These are phyloP conservation scores for Cyphomyrus discorhynchus DNA, from an alignment of 2,113 vertebrate species.

Conservation along the genomic window DNA sequence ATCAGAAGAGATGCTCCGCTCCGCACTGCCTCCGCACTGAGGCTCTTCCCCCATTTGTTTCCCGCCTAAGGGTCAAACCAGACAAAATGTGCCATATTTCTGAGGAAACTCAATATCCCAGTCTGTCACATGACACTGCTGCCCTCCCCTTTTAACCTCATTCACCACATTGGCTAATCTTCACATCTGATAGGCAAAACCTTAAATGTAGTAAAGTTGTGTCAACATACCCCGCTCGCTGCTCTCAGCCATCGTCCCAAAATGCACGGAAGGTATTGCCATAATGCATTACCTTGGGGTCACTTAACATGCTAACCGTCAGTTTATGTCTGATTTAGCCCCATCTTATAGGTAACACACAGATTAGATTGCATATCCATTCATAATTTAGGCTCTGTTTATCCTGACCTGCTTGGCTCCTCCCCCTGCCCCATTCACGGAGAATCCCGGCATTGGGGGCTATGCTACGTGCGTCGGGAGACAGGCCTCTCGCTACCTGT, in stretches of 20 bases:
- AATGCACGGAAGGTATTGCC: neutral
- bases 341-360: neutral
- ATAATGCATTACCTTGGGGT: neutral
- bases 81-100: slow-evolving; percentile 7
- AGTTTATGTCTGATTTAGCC: neutral
- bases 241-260: neutral
- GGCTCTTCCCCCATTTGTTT: neutral
- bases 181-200: no score
- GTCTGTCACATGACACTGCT: neutral
- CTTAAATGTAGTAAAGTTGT: neutral
- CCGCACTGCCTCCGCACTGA: neutral
- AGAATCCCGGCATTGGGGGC: neutral
- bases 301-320: neutral
- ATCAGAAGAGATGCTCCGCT: slow-evolving; percentile 10
- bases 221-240: neutral
- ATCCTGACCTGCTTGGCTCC: neutral
- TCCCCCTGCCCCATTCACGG: neutral
- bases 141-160: neutral
- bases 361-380: neutral
- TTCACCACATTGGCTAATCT: neutral
- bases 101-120: neutral
- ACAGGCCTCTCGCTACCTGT: neutral
- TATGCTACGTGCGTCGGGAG: neutral
- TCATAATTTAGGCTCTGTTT: neutral
- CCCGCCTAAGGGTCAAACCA: neutral